phyloP scores from a whole-genome alignment of 2,888 invertebrate genomes.

The Tetramorium bicarinatum region DNA sequence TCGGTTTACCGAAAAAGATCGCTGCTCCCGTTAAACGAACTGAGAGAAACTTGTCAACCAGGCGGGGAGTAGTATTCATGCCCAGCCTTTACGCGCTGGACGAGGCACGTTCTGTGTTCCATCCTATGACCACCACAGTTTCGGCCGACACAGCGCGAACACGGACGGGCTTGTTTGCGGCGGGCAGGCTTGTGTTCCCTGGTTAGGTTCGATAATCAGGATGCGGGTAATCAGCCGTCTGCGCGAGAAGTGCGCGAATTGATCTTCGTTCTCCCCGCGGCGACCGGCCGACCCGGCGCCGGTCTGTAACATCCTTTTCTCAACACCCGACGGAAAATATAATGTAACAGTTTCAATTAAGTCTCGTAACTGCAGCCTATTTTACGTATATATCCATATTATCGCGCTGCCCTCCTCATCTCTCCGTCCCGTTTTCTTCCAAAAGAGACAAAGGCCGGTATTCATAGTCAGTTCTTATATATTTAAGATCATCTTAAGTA shows the following conservation, averaged over 20 bases:
- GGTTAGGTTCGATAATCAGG: constrained; percentile 63
- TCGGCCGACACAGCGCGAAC: constrained; percentile 21
- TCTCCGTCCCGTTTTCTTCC: too few species aligned
- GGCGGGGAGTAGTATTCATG: background rate
- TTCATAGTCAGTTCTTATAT: too few species aligned
- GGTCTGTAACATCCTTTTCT: constrained; percentile 7
- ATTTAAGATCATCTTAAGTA: too few species aligned
- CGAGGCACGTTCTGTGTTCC: constrained; percentile 20
- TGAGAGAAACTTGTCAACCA: background rate
- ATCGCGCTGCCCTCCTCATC: background rate
- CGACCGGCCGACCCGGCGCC: constrained; percentile 14
- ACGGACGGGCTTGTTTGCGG: constrained; percentile 45
- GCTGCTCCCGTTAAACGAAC: background rate
- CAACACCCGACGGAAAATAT: constrained; percentile 1
- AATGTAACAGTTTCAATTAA: background rate
- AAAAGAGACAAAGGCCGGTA: too few species aligned
- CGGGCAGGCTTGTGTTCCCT: constrained; percentile 52
- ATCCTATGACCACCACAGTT: constrained; percentile 13
- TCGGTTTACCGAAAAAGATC: background rate
- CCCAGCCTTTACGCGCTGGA: background rate
- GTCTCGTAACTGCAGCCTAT: background rate
- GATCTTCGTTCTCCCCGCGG: constrained; percentile 54
- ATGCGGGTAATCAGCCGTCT: constrained; percentile 62
- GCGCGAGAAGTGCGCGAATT: constrained; percentile 46
- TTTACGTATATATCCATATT: background rate